Percentiles rank a stretch among this genome's conserved stretches.
These are phyloP conservation scores for Bothrops jararaca DNA, from an alignment of 2,113 vertebrate species.

Conservation along the genomic window DNA sequence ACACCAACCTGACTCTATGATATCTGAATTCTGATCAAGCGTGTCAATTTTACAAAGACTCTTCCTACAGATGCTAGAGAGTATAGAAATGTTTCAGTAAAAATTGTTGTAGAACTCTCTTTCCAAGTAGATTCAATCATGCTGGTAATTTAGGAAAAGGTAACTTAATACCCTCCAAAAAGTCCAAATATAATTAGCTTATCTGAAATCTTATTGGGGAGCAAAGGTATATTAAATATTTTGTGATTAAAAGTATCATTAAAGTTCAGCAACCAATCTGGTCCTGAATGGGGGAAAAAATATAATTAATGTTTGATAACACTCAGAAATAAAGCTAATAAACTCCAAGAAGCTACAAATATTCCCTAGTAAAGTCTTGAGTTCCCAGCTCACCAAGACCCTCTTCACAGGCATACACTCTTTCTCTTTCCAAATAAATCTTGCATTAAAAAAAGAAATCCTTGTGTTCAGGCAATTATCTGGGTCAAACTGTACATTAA, in stretches of 20 bases:
- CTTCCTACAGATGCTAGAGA: not conserved
- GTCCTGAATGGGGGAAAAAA: not conserved
- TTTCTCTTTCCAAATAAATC: not conserved
- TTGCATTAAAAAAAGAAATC: not conserved
- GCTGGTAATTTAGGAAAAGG: not conserved
- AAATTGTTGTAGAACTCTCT: not conserved
- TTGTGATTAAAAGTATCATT: not conserved
- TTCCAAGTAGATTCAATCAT: not conserved
- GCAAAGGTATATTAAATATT: not conserved
- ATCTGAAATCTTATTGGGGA: not conserved
- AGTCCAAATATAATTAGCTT: not conserved
- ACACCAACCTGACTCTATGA: not conserved
- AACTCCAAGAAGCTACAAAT: not conserved
- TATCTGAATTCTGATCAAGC: not conserved
- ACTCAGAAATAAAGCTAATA: not conserved
- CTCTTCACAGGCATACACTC: not conserved
- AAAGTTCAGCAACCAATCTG: not conserved
- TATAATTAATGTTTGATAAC: not conserved
- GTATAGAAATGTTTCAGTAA: not conserved
- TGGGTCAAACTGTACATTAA: not conserved
- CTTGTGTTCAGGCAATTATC: not conserved
- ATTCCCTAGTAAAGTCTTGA: not conserved
- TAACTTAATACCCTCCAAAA: not conserved
- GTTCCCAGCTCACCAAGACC: not conserved
- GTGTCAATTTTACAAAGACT: not conserved